Evolutionary conservation across 2,797 vertebrate species (phyloP), one percentile per base, ranked within the genome.

Genomic region (Chaetophractus vellerosus): DNA sequence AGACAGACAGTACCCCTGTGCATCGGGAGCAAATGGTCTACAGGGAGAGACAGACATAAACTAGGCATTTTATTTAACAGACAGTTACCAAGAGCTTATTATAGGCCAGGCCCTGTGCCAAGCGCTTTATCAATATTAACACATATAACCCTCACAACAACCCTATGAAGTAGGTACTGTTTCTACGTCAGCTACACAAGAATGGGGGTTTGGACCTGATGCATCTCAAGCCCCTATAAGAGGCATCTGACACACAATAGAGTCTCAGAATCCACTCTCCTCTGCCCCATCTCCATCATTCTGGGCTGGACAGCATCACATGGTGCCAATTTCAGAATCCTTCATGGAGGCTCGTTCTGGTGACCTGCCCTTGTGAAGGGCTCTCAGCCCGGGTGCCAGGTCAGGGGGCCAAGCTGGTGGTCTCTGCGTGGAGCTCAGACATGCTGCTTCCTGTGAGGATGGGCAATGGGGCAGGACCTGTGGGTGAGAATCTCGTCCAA

Each of bases 61-160:
- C 59, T 63, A 90, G 94, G 93, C 66, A 74, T 79, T 86, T 72
- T 80, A 69, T 38, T 93, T 74, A 89, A 69, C 50, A 19, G 83
- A 55, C 14, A 7, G 38, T 55, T 57, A 36, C 9, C 28, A 76
- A 80, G 24, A 33, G 52, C 15, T 38, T 68, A 26, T 28, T 90
- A 41, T 48, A 75, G 4, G 5, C 57, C 74, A 57, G 87, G 36
- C 55, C 82, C 48, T 76, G 31, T 59, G n/a, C n/a, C 48, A 88
- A 59, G 15, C 19, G 12, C 63, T 83, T 93, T 33, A 14, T 79
- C 66, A 82, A 26, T 75, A 31, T 28, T 50, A 75, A 50, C 26
- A 26, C 79, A 59, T 31, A 16, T 59, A 79, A n/a, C 12, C 16
- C 28, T 76, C 23, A 26, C 3, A 7, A 14, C 69, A 92, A 57